Percentiles rank a stretch among this genome's conserved stretches.
Evolutionary conservation across 2,888 invertebrate species (phyloP).

Genomic region (Habrosyne pyritoides): DNA sequence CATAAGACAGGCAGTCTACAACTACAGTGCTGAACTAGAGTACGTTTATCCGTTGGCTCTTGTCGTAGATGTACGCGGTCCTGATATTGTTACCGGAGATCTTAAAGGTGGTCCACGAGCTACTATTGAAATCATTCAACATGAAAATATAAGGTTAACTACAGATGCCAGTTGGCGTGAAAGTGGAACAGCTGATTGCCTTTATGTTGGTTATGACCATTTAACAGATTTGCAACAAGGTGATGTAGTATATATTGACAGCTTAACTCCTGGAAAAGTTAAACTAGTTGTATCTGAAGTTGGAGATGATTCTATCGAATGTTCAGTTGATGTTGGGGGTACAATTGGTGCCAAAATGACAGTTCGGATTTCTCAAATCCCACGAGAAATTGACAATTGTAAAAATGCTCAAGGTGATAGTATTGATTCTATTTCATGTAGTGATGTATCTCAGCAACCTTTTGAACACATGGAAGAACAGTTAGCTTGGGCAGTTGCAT

Average conservation of each 20-base stretch:
- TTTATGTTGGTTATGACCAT: constrained; percentile 81
- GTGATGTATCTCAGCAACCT: constrained; percentile 86
- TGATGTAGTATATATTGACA: constrained; percentile 78
- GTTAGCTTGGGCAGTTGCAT: constrained; percentile 69
- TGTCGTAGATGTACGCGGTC: constrained; percentile 68
- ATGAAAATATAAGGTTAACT: constrained; percentile 72
- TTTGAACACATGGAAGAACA: constrained; percentile 85
- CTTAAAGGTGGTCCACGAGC: constrained; percentile 65
- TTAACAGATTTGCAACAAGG: constrained; percentile 76
- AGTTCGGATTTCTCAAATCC: constrained; percentile 79
- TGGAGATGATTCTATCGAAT: constrained; percentile 76
- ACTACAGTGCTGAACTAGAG: constrained; percentile 74
- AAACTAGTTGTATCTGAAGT: constrained; percentile 62
- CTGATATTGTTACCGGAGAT: constrained; percentile 72
- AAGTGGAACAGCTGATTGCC: constrained; percentile 79
- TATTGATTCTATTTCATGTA: constrained; percentile 59
- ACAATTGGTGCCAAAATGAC: constrained; percentile 77
- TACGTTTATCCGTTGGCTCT: constrained; percentile 78
- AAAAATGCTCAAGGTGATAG: constrained; percentile 68
- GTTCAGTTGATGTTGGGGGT: constrained; percentile 80
- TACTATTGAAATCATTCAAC: constrained; percentile 61
- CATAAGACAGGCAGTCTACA: constrained; percentile 74
- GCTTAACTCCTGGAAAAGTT: constrained; percentile 62
- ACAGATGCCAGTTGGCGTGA: constrained; percentile 80
- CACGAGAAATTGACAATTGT: constrained; percentile 66